Conservation (phyloP, 2,888 invertebrate genomes). For the Himalopsyche tibetana region DNA sequence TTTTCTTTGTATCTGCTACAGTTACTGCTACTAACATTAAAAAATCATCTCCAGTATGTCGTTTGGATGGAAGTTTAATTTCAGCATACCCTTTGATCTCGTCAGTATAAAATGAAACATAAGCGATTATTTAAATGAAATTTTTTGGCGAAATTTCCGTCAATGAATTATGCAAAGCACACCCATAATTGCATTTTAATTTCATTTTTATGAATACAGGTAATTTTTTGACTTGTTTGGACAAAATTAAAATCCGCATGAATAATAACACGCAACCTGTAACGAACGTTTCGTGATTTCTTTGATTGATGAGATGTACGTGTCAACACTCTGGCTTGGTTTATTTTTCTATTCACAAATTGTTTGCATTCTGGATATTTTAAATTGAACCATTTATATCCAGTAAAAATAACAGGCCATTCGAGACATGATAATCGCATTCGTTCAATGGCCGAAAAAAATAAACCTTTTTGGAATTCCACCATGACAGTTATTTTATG, state of each 20-base stretch:
- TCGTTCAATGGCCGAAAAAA: not conserved
- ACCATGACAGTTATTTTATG: slow-evolving; percentile 8
- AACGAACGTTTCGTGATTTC: not conserved
- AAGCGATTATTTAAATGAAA: too few species aligned
- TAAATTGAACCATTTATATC: slow-evolving; percentile 6
- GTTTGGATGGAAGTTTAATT: too few species aligned
- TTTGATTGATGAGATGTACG: not conserved
- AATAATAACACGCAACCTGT: not conserved
- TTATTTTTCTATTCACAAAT: too few species aligned
- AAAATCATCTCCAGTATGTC: too few species aligned
- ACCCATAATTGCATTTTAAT: not conserved
- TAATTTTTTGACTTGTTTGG: not conserved
- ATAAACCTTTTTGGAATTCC: not conserved
- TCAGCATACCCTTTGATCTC: too few species aligned
- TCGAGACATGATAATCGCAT: not conserved
- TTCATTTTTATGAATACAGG: not conserved
- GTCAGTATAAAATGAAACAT: too few species aligned
- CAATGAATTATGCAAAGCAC: not conserved
- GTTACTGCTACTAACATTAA: too few species aligned
- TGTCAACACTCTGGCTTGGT: not conserved
- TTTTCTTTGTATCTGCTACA: too few species aligned
- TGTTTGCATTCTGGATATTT: not conserved
- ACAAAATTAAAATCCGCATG: not conserved
- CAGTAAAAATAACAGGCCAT: not conserved
- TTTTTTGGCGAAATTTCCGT: too few species aligned